Base-by-base conservation (phyloP, 2,888 invertebrate genomes). In the Andrena chrysosceles region DNA sequence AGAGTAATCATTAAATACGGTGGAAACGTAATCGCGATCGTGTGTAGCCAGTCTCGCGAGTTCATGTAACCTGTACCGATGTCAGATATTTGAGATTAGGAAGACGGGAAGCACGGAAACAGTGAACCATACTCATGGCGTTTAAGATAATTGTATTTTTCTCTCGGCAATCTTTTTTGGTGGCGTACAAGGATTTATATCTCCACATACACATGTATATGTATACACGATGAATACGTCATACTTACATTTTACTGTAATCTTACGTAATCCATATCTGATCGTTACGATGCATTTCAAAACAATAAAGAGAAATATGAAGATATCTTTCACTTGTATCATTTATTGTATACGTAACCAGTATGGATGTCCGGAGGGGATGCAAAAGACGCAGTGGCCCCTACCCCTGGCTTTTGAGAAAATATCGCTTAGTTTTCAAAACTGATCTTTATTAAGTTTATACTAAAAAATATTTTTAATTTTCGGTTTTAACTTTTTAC, bases 251-350 rank as follows among this genome's bases (percentile, higher is more conserved):
- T 88, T 67, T 76, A 86, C 74, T 82, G 86, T 76, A 81, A 86
- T 87, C 88, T 88, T 87, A 87, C 88, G 88, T 78, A 82, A 87
- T 82, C 79, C 84, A 84, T 84, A 68, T 88, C 79, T 87, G 76
- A 87, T 81, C 86, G 81, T 87, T 88, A 87, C 71, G 77, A 84
- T 67, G 67, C 66, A 71, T 86, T 88, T 86, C 71, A 77, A 79
- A 42, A 76, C 78, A 87, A 88, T 87, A 87, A 87, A 87, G 79
- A 81, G 69, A 42, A 85, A 81, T 62, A 70, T 56, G 56, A 26
- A 83, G 54, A 59, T 67, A 74, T 31, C 35, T 33, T 16, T 16
- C 0, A 2, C 23, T 31, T 54, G 7, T 16, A 7, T 42, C 16
- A 42, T 42, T 42, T 13, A 42, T 42, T 16, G 16, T 5, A 0